A percentile compares a stretch with the other conserved stretches of the same genome.
Evolutionary conservation across 2,797 vertebrate species (phyloP).

Genomic region (Sebastes trivittatus): DNA sequence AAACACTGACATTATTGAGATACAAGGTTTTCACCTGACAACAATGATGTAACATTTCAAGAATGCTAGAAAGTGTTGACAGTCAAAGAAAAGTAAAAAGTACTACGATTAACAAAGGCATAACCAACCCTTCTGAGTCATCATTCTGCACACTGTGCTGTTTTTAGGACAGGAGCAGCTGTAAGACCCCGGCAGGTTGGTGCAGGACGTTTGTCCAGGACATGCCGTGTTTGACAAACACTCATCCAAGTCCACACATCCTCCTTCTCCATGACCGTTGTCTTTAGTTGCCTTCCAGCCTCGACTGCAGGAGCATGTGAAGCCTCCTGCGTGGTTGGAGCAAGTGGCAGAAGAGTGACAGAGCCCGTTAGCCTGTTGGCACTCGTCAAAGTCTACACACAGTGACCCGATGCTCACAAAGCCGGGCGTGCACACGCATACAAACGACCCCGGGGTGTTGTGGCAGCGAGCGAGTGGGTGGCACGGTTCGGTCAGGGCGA

Average conservation of each 20-base stretch:
- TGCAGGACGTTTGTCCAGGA: constrained; percentile 65
- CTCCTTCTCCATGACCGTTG: constrained; percentile 62
- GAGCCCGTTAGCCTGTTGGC: constrained; percentile 66
- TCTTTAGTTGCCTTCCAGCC: constrained; percentile 75
- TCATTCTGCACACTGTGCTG: constrained; percentile 56
- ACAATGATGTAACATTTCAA: neutral
- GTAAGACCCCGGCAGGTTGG: constrained; percentile 80
- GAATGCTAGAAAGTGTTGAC: neutral
- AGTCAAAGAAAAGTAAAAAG: neutral
- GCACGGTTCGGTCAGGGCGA: constrained; percentile 63
- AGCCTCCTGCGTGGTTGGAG: constrained; percentile 78
- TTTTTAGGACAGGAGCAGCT: constrained; percentile 75
- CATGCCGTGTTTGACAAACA: constrained; percentile 72
- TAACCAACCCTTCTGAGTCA: constrained; percentile 75
- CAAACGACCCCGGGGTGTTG: constrained; percentile 84
- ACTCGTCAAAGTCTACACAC: constrained; percentile 85
- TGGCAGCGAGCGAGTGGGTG: constrained; percentile 75
- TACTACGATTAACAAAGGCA: constrained; percentile 13
- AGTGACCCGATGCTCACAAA: constrained; percentile 71
- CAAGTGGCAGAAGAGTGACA: constrained; percentile 82
- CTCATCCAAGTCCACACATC: constrained; percentile 83
- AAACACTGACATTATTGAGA: neutral
- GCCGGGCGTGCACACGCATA: constrained; percentile 77
- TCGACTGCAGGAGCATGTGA: constrained; percentile 74
- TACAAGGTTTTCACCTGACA: neutral